Conservation (phyloP, 2,113 vertebrate genomes). For the Edolisoma coerulescens region DNA sequence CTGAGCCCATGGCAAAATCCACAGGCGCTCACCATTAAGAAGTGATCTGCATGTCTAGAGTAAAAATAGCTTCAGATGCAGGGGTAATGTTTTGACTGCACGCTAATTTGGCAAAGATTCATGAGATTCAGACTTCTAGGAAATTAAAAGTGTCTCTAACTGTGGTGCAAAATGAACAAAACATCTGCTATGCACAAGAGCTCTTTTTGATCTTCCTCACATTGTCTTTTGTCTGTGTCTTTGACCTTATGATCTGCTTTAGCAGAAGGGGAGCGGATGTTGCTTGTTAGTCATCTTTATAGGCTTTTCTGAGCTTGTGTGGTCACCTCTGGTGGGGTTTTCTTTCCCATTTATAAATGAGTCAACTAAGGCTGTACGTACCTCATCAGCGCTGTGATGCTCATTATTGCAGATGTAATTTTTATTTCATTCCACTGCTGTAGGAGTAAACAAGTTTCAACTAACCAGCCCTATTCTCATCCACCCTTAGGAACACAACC, state of each 20-base stretch:
- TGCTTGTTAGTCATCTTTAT: constrained; percentile 21
- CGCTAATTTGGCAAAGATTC: constrained; percentile 56
- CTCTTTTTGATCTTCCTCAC: neutral
- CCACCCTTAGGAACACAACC: constrained; percentile 79
- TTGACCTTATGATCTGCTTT: constrained; percentile 22
- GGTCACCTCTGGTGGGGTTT: neutral
- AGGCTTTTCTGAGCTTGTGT: neutral
- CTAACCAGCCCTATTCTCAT: neutral
- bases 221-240: neutral
- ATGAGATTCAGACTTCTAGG: constrained; percentile 50
- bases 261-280: neutral
- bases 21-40: constrained; percentile 24
- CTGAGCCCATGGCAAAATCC: constrained; percentile 51
- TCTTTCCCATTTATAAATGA: neutral
- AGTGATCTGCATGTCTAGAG: constrained; percentile 16
- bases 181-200: neutral
- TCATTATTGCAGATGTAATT: neutral
- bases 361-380: neutral
- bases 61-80: constrained; percentile 42
- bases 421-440: neutral
- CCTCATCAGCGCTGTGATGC: neutral
- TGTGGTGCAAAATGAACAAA: neutral
- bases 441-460: neutral
- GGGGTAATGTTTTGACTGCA: constrained; percentile 48
- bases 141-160: constrained; percentile 33